Conservation (phyloP, 2,797 vertebrate genomes). For the Tiaroga cobitis region DNA sequence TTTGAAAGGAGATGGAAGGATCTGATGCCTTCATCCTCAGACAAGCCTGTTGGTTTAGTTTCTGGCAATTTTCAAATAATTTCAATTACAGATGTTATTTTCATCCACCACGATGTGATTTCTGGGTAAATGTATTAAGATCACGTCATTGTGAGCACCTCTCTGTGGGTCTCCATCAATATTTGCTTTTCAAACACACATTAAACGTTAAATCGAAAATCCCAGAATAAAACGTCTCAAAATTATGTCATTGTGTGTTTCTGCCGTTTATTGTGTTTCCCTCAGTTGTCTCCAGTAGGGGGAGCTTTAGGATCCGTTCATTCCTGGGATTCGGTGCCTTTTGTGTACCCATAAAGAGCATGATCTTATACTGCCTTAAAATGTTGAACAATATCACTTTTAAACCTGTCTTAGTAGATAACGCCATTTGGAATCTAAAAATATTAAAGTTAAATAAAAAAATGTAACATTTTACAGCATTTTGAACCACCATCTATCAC, state of each 20-base stretch:
- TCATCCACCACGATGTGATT: conserved; percentile 3
- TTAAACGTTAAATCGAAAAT: conserved; percentile 6
- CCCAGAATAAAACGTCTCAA: conserved; percentile 36
- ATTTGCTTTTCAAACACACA: neutral
- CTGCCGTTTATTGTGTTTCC: neutral
- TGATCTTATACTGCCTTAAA: too few species aligned
- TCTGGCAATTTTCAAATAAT: neutral
- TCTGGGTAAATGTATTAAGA: conserved; percentile 17
- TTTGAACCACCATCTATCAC: too few species aligned
- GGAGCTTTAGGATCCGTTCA: conserved; percentile 7
- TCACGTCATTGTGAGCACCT: neutral
- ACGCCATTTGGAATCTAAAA: too few species aligned
- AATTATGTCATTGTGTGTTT: neutral
- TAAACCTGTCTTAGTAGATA: too few species aligned
- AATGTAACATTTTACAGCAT: too few species aligned
- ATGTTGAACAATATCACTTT: too few species aligned
- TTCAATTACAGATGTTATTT: neutral
- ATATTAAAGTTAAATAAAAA: too few species aligned
- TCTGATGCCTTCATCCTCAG: neutral
- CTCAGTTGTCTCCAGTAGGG: conserved; percentile 23
- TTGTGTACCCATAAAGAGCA: too few species aligned
- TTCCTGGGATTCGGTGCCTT: too few species aligned
- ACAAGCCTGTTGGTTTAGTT: neutral
- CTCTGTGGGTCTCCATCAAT: neutral
- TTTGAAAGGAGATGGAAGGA: conserved; percentile 11